These are phyloP conservation scores for Colletes gigas DNA, from an alignment of 1,140 invertebrate species.

Conservation along the genomic window DNA sequence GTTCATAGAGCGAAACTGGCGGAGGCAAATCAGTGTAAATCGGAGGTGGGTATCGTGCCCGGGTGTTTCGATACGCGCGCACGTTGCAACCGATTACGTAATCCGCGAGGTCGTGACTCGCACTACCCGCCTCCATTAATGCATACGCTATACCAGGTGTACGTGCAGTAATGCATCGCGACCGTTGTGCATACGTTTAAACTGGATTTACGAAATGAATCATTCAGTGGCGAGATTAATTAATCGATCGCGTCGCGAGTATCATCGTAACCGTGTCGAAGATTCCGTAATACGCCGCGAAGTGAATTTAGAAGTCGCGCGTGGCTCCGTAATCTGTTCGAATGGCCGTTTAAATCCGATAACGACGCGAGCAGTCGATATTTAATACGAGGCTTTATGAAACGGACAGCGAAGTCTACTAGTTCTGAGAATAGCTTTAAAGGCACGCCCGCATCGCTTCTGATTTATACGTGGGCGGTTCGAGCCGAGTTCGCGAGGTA, in stretches of 20 bases:
- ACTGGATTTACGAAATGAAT: not conserved
- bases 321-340: no score
- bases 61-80: slow-evolving; percentile 30
- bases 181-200: slow-evolving; percentile 2
- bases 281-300: not conserved
- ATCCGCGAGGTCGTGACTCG: slow-evolving; percentile 61
- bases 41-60: slow-evolving; percentile 35
- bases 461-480: slow-evolving; percentile 63
- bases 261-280: not conserved
- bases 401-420: not conserved
- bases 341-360: not conserved
- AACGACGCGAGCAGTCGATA: not conserved
- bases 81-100: slow-evolving; percentile 58
- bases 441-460: slow-evolving; percentile 51
- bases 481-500: slow-evolving; percentile 46
- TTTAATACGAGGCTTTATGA: not conserved
- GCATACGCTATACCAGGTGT: slow-evolving; percentile 19
- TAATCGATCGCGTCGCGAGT: not conserved
- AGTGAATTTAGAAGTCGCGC: not conserved
- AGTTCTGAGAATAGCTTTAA: slow-evolving; percentile 57
- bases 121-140: slow-evolving; percentile 48
- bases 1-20: not conserved
- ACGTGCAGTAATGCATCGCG: slow-evolving; percentile 15
- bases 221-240: not conserved
- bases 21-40: slow-evolving; percentile 40